phyloP scores from a whole-genome alignment of 2,888 invertebrate genomes.

The Dioctria rufipes region DNA sequence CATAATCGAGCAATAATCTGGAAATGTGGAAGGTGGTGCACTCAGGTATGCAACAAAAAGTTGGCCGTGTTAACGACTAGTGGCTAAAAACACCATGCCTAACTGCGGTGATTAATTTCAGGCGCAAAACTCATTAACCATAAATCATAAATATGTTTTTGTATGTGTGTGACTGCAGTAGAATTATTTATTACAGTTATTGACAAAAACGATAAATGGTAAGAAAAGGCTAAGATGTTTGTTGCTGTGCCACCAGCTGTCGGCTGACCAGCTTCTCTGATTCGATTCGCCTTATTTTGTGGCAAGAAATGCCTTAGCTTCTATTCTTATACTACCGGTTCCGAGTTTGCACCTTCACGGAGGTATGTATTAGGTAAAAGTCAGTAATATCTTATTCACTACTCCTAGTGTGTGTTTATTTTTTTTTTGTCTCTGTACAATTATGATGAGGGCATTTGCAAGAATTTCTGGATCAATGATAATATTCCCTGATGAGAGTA shows the following conservation, averaged over 20 bases:
- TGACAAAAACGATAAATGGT: slow-evolving; percentile 31
- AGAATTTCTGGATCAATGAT: slow-evolving; percentile 29
- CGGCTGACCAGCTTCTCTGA: neutral
- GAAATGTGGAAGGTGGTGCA: neutral
- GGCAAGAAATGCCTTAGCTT: neutral
- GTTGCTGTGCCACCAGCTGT: neutral
- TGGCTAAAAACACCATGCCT: neutral
- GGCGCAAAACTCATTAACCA: slow-evolving; percentile 34
- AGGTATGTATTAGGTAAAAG: slow-evolving; percentile 20
- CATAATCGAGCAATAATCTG: neutral
- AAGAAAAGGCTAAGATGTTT: neutral
- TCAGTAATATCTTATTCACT: neutral
- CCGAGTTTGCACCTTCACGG: slow-evolving; percentile 34
- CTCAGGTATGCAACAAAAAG: neutral
- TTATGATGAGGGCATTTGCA: slow-evolving; percentile 37
- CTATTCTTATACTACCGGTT: slow-evolving; percentile 1
- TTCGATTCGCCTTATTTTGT: slow-evolving; percentile 11
- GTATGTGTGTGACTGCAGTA: neutral
- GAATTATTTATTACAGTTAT: slow-evolving; percentile 10
- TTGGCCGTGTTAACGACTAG: neutral
- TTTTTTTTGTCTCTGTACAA: neutral
- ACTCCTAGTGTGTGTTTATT: too few species aligned
- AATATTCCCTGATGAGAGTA: slow-evolving; percentile 17
- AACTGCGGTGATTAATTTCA: slow-evolving; percentile 18
- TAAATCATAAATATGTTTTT: slow-evolving; percentile 7